Conservation (phyloP, 2,113 vertebrate species). For the Dicrurus megarhynchus region DNA sequence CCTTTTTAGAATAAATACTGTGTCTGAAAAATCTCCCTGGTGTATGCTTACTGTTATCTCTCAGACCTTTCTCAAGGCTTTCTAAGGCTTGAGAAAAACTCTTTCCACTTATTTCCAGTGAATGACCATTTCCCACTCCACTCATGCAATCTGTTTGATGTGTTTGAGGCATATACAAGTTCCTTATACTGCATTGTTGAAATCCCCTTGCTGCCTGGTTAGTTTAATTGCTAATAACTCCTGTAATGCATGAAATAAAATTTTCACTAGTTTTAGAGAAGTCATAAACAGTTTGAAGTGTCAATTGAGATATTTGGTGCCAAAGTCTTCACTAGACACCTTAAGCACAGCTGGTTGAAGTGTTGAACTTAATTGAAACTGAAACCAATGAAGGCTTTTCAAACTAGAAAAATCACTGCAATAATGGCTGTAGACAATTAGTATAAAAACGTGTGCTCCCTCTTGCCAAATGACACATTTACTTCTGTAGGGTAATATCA, state of each 20-base stretch:
- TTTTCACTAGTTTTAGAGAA: not conserved
- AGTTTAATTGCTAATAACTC: not conserved
- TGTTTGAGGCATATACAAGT: not conserved
- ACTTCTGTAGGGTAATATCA: not conserved
- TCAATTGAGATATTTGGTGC: not conserved
- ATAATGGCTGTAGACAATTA: not conserved
- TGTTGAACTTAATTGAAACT: not conserved
- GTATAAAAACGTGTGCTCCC: accelerated
- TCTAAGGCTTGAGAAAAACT: not conserved
- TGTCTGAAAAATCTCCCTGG: not conserved
- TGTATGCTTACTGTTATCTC: not conserved
- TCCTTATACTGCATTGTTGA: not conserved
- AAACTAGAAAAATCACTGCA: not conserved
- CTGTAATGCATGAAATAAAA: not conserved
- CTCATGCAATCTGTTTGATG: not conserved
- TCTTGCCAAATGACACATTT: not conserved
- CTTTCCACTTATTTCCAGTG: not conserved
- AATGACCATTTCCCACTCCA: not conserved
- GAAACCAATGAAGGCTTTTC: not conserved
- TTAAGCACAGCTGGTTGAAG: not conserved
- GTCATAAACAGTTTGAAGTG: not conserved
- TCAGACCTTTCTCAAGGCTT: not conserved
- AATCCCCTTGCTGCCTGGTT: not conserved
- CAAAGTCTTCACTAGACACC: not conserved
- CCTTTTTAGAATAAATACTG: not conserved